phyloP scores from a whole-genome alignment of 2,888 invertebrate genomes.

The Matsumyia berberina region DNA sequence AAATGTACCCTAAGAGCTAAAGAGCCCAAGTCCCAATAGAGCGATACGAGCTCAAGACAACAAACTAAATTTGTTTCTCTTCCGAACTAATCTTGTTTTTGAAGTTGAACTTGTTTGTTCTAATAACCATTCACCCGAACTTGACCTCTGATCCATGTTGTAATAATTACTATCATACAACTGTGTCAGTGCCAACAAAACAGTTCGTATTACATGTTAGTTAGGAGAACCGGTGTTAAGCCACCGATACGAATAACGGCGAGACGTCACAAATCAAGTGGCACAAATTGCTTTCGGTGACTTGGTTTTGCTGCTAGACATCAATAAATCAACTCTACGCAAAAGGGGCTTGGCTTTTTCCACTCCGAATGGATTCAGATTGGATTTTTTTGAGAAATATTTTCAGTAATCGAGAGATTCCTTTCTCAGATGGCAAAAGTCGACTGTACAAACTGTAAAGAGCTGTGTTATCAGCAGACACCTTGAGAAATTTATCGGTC shows the following conservation, averaged over 20 bases:
- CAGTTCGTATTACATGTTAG: background rate
- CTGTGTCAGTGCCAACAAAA: constrained; percentile 40
- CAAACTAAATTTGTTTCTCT: constrained; percentile 3
- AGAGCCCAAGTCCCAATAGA: too few relatives aligned
- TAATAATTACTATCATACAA: background rate
- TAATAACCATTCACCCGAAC: constrained; percentile 31
- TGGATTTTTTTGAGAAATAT: constrained; percentile 4
- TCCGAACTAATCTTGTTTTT: background rate
- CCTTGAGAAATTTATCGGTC: too few relatives aligned
- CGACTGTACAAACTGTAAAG: too few relatives aligned
- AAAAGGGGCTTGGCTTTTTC: constrained; percentile 36
- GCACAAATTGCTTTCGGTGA: background rate
- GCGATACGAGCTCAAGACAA: too few relatives aligned
- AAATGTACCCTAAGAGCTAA: too few relatives aligned
- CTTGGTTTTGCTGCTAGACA: background rate
- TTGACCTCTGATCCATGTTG: constrained; percentile 33
- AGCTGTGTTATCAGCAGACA: too few relatives aligned
- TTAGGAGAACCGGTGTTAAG: constrained; percentile 29
- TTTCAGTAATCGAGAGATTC: too few relatives aligned
- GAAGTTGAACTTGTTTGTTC: constrained; percentile 2
- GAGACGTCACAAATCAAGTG: constrained; percentile 18
- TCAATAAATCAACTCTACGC: background rate
- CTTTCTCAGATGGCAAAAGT: too few relatives aligned
- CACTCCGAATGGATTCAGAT: background rate
- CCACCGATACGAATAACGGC: constrained; percentile 10